Percentiles rank a stretch among this genome's conserved stretches.
Conservation (phyloP, 2,797 vertebrate genomes). For the Psittacula derbiana region DNA sequence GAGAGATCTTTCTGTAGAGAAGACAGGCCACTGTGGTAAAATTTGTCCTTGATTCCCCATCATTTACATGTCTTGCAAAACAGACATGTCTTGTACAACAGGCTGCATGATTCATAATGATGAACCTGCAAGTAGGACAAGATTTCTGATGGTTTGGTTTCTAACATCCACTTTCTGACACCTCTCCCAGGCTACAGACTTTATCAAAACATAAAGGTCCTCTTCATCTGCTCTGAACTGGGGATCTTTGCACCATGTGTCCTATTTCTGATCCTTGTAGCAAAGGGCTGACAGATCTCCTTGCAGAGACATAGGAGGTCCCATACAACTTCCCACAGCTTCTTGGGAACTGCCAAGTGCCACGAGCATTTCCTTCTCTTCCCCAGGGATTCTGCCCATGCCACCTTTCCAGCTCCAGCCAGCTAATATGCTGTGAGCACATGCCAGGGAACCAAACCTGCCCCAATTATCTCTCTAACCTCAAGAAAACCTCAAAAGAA, state of each 20-base stretch:
- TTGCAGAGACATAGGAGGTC: background rate
- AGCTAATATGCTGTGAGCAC: background rate
- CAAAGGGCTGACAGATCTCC: background rate
- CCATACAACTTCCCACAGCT: background rate
- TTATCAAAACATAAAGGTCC: background rate
- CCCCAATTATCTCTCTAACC: background rate
- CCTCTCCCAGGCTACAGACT: background rate
- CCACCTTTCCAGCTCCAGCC: background rate
- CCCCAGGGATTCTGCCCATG: background rate
- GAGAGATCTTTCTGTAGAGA: background rate
- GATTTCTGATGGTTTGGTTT: constrained; percentile 2
- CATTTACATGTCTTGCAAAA: constrained; percentile 9
- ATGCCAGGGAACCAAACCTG: background rate
- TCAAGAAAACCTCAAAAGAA: background rate
- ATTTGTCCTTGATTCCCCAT: background rate
- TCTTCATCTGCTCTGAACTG: background rate
- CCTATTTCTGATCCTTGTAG: background rate
- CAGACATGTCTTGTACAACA: constrained; percentile 4
- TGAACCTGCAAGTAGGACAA: background rate
- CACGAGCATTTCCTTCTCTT: background rate
- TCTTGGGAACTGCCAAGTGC: background rate
- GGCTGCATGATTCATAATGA: constrained; percentile 23
- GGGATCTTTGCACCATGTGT: background rate
- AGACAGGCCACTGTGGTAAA: background rate
- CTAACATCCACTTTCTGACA: background rate